Base-by-base conservation (phyloP, 2,888 invertebrate genomes). In the Drosophila borealis region DNA sequence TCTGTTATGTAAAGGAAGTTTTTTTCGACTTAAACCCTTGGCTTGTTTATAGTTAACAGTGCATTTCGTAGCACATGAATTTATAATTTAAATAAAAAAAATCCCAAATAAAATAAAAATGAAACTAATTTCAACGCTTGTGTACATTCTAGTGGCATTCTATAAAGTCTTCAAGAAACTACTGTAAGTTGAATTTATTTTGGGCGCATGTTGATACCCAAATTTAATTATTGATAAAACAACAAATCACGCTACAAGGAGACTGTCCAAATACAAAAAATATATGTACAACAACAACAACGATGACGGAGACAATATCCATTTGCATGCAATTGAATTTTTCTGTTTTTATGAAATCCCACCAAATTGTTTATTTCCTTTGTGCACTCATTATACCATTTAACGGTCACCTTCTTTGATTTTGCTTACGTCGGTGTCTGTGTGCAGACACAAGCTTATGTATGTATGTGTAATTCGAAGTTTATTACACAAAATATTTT, bases 131-230 rank as follows among this genome's bases (percentile, higher is more conserved):
- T 84, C 88, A 33, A 74, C 81, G 55, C 60, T 91, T 61, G 72
- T 89, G 36, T 81, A 72, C 21, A 61, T 81, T 54, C 48, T 82
- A 42, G 88, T 91, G 61, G 74, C 81, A 25, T 72, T 85, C 39
- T 90, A 89, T 51, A 91, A 89, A 60, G 67, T 84, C 63, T 70
- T 88, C 44, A 85, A 81, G 45, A 90, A 89, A 68, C 69, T 78
- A 51, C 48, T 88, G 89, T 88, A 79, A 89, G 81, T 87, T 50
- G 4, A 44, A 17, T 37, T 37, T 25, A n/a, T 21, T 36, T 11
- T 6, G 36, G 49, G 36, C 41, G 53, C 29, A 41, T 33, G 8
- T 29, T 29, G 29, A 29, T 8, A 29, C 13, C 17, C 13, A 33
- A 49, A 42, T 10, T 21, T 8, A 53, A 13, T 72, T 78, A 78